Base-by-base conservation (phyloP, 2,113 vertebrate species). In the Herpetotheres cachinnans region DNA sequence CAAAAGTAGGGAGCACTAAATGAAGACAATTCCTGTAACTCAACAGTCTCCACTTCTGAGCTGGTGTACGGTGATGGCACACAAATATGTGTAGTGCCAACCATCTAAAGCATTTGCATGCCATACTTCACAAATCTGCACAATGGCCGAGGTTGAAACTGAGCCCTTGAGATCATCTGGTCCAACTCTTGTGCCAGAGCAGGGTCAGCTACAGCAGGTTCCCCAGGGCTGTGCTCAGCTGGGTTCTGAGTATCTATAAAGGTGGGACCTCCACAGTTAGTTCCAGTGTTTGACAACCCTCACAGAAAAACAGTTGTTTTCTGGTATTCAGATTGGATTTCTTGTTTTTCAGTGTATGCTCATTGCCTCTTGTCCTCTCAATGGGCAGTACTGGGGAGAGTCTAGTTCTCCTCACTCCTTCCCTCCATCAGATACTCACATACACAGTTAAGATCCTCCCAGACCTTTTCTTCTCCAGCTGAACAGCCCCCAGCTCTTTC, bases 401-500 rank as follows among this genome's bases (percentile, higher is more conserved):
- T 19, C 16, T 34, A 58, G 22, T 22, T 32, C 4, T 40, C 16
- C 67, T 27, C 10, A 11, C 7, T 34, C 10, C 14, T 16, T 49
- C 10, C 24, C 10, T 36, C 40, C 12, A 5, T 16, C 20, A 27
- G 40, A 47, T 58, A 82, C 24, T 86, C 17, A 59, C 4, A 15
- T 2, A 40, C 3, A n/a, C 0, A 0, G 13, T 46, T 16, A 65
- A 42, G 15, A 50, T 10, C 29, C 22, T 66, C 19, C 9, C 2
- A 10, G 59, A 22, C 2, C 4, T 71, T 66, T 66, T 62, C 13
- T 50, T 66, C 29, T 44, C 32, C 10, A 74, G 36, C 20, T 25
- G 14, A 87, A 42, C 2, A 78, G 9, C 19, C 19, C 3, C 3
- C 10, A 67, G 22, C 12, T 29, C n/a, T 59, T 44, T 54, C 42